These are phyloP conservation scores for Eira barbara DNA, from an alignment of 2,113 vertebrate species.

Conservation along the genomic window DNA sequence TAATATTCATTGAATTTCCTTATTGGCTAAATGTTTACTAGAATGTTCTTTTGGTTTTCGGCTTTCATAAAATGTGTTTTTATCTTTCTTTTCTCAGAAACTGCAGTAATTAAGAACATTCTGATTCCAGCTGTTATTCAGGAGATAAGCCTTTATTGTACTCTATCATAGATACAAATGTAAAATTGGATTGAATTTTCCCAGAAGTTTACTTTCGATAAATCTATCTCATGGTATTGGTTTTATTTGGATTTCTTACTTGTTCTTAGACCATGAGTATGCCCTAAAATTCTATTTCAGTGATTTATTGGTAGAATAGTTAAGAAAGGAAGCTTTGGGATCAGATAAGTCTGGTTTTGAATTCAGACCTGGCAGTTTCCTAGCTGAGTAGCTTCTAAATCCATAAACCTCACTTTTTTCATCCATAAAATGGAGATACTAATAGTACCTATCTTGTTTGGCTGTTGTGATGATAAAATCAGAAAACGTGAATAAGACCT, in stretches of 20 bases:
- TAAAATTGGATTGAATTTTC: conserved; percentile 21
- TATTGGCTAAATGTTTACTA: neutral
- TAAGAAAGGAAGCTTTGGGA: neutral
- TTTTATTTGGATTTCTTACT: conserved; percentile 31
- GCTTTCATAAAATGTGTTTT: neutral
- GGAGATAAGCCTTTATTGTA: neutral
- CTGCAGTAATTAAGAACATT: neutral
- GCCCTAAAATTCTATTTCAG: conserved; percentile 3
- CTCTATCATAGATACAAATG: neutral
- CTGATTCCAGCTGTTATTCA: neutral
- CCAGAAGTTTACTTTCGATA: conserved; percentile 27
- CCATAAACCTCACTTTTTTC: neutral
- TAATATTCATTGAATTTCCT: neutral
- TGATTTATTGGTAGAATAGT: conserved; percentile 4
- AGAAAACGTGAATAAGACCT: neutral
- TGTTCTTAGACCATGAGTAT: neutral
- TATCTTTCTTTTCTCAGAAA: neutral
- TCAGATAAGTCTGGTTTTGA: neutral
- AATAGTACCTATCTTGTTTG: neutral
- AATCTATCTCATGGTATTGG: neutral
- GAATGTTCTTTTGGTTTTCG: neutral
- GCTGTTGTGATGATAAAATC: neutral
- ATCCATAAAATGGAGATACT: neutral
- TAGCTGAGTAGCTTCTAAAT: neutral
- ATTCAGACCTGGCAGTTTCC: neutral